A percentile compares a stretch with the other conserved stretches of the same genome.
phyloP scores from a whole-genome alignment of 2,888 invertebrate species.

The Microchrysa polita region DNA sequence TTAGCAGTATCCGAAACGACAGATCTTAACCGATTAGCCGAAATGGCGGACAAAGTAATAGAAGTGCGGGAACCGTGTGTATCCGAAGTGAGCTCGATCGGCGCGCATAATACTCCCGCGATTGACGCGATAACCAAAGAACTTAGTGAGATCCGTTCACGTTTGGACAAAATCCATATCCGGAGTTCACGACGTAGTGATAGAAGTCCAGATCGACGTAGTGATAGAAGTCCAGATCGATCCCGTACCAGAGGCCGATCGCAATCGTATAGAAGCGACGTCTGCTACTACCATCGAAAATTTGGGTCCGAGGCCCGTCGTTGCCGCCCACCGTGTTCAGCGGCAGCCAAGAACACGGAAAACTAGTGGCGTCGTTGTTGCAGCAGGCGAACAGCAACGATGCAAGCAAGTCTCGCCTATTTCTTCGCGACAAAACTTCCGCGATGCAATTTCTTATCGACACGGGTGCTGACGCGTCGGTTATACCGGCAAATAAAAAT shows the following conservation, averaged over 20 bases:
- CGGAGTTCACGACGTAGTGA: not conserved
- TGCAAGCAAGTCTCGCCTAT: not conserved
- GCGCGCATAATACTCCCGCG: not conserved
- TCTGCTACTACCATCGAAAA: not conserved
- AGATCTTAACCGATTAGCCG: not conserved
- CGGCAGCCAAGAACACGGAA: not conserved
- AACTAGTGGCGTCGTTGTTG: conserved; percentile 9
- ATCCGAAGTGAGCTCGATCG: not conserved
- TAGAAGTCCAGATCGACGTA: too few relatives aligned
- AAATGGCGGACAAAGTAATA: conserved; percentile 13
- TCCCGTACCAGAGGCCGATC: not conserved
- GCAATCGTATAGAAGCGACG: not conserved
- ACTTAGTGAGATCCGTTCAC: not conserved
- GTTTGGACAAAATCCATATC: not conserved
- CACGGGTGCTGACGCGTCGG: conserved; percentile 31
- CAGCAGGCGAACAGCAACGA: not conserved
- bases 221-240: not conserved
- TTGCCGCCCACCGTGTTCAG: conserved; percentile 1
- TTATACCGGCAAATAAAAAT: not conserved
- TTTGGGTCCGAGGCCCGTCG: not conserved
- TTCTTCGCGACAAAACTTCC: not conserved
- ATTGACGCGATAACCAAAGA: not conserved
- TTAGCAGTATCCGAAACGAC: conserved; percentile 2
- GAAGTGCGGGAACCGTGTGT: conserved; percentile 10
- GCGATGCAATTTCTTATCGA: conserved; percentile 31